These are phyloP conservation scores for Chloebia gouldiae DNA, from an alignment of 2,113 vertebrate species.

Conservation along the genomic window DNA sequence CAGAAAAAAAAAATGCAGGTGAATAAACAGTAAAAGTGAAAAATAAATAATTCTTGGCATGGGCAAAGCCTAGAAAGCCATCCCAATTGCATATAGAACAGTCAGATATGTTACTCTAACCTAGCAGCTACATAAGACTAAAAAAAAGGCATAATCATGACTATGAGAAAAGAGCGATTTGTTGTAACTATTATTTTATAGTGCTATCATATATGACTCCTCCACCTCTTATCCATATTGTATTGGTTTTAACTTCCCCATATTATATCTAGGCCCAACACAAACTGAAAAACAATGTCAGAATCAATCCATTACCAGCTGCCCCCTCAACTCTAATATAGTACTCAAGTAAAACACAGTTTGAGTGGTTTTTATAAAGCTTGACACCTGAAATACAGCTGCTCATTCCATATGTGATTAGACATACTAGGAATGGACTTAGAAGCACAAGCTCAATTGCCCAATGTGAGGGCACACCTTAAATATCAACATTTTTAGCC, in stretches of 20 bases:
- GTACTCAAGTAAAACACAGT: not conserved
- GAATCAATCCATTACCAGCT: not conserved
- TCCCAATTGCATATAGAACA: not conserved
- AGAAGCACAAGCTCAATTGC: not conserved
- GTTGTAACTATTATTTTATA: not conserved
- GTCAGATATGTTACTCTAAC: not conserved
- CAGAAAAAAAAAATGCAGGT: not conserved
- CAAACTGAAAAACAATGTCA: not conserved
- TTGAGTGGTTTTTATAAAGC: not conserved
- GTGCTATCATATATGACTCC: not conserved
- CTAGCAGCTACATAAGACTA: not conserved
- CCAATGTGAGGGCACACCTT: not conserved
- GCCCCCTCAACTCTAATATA: not conserved
- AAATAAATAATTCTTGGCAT: not conserved
- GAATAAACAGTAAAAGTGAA: not conserved
- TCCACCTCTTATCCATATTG: not conserved
- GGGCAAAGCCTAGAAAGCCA: not conserved
- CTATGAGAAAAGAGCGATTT: not conserved
- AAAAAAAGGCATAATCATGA: not conserved
- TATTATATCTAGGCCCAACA: not conserved
- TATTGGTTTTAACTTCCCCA: not conserved
- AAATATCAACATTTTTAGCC: not conserved
- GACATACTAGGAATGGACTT: not conserved
- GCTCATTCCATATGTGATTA: conserved; percentile 2
- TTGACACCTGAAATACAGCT: not conserved